Conservation (phyloP, 2,888 invertebrate genomes). For the Rotaria magnacalcarata region DNA sequence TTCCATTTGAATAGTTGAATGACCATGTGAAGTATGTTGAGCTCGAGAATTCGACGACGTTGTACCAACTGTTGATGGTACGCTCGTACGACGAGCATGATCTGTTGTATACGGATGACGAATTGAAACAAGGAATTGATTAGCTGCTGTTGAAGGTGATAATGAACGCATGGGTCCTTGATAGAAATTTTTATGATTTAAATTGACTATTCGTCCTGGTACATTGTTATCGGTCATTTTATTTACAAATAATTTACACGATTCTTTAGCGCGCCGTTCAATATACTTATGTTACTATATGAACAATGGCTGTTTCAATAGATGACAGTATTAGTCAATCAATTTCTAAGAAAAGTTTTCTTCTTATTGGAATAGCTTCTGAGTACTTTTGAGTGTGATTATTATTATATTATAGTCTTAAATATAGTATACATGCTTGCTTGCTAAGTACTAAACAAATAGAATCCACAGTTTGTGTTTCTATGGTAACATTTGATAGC, state of each 20-base stretch:
- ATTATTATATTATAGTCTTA: not conserved
- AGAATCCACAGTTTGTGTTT: not conserved
- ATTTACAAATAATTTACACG: not conserved
- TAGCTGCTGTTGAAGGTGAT: not conserved
- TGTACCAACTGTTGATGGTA: not conserved
- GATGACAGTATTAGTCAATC: not conserved
- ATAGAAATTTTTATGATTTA: not conserved
- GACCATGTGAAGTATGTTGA: not conserved
- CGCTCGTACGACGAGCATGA: not conserved
- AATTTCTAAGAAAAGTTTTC: not conserved
- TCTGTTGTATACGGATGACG: not conserved
- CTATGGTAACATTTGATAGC: not conserved
- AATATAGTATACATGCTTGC: no score
- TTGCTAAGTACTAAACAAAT: no score
- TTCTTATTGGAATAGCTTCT: not conserved
- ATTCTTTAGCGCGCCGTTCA: not conserved
- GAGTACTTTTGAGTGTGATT: not conserved
- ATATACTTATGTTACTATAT: no score
- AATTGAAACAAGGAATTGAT: not conserved
- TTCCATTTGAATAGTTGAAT: slow-evolving; percentile 2
- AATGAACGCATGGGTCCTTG: not conserved
- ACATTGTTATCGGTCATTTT: not conserved
- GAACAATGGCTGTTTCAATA: not conserved
- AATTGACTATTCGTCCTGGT: not conserved
- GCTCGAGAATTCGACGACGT: not conserved